Evolutionary conservation across 2,113 vertebrate species (phyloP), one percentile per base, ranked within the genome.

Genomic region (Amphiprion ocellaris): DNA sequence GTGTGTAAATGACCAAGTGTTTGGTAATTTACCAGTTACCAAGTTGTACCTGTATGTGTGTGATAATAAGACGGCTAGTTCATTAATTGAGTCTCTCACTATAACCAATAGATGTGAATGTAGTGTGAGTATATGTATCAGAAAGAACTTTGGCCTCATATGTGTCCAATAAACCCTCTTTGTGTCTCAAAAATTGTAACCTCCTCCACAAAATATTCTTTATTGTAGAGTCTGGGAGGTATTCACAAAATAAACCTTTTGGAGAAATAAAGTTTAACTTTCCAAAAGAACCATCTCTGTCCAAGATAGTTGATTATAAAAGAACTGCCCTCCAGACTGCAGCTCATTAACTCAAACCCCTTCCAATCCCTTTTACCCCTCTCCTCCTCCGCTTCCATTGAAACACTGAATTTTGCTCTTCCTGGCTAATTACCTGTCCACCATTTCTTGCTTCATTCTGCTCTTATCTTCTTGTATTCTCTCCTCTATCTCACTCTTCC

Each of bases 371-470:
- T 73, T 74, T 62, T 26, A 24, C 61, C 24, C 12, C 21, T 60
- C 49, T 53, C 21, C 41, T 69, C 11, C 39, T 70, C 10, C 9
- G 64, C 33, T 14, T 50, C 21, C 39, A 33, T 21, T 67, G 26
- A 74, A 77, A 60, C 44, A 53, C 77, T 71, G 78, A 24, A 30
- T 77, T 80, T 73, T 60, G 15, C 60, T 61, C 60, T 77, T 33
- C 58, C 30, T 21, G 14, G 49, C 53, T 81, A 87, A 89, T 89
- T 84, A 84, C 55, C 80, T 89, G 80, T 82, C 88, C 72, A 73
- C 76, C 75, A 81, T 77, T 66, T 54, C 52, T 78, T 46, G 37
- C 15, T 41, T 64, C 5, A 41, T 44, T 52, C 49, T 10, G 49
- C 41, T 56, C 24, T 64, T 73, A 68, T 70, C 37, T 54, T n/a